These are phyloP conservation scores for Synanthedon formicaeformis DNA, from an alignment of 2,888 invertebrate species.

Conservation along the genomic window DNA sequence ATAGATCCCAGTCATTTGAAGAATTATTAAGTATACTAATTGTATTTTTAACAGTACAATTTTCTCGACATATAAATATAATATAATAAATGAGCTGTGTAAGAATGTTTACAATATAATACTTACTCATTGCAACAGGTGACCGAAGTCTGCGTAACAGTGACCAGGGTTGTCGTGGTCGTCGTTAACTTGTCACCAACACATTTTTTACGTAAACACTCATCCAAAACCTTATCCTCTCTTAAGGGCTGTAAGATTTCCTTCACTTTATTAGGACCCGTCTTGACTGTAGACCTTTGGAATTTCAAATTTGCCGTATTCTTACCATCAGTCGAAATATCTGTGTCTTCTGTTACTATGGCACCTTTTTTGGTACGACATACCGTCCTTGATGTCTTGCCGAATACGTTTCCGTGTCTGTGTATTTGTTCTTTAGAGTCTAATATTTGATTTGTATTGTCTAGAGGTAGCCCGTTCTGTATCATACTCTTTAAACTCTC, in stretches of 20 bases:
- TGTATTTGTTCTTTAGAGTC: conserved; percentile 51
- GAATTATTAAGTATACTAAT: too few relatives aligned
- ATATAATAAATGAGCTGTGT: background rate
- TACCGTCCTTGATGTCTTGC: conserved; percentile 50
- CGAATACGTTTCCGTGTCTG: conserved; percentile 49
- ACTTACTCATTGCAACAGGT: conserved; percentile 68
- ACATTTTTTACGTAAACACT: conserved; percentile 49
- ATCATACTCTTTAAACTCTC: conserved; percentile 55
- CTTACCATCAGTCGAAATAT: conserved; percentile 53
- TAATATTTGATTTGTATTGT: conserved; percentile 32
- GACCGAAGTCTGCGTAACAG: conserved; percentile 56
- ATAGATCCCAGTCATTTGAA: too few relatives aligned
- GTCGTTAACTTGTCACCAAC: conserved; percentile 52
- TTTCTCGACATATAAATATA: too few relatives aligned
- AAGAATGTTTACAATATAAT: conserved; percentile 5
- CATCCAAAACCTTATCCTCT: conserved; percentile 44
- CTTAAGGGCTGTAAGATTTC: conserved; percentile 47
- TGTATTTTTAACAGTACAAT: too few relatives aligned
- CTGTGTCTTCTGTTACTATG: conserved; percentile 57
- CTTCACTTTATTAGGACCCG: conserved; percentile 49
- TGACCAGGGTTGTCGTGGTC: conserved; percentile 56
- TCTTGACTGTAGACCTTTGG: conserved; percentile 52
- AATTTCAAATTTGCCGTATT: conserved; percentile 52
- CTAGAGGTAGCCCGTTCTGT: conserved; percentile 54
- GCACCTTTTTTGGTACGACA: conserved; percentile 54